A percentile compares a stretch with the other conserved stretches of the same genome.
Conservation (phyloP, 1,140 invertebrate genomes). For the Hesperophylax magnus region DNA sequence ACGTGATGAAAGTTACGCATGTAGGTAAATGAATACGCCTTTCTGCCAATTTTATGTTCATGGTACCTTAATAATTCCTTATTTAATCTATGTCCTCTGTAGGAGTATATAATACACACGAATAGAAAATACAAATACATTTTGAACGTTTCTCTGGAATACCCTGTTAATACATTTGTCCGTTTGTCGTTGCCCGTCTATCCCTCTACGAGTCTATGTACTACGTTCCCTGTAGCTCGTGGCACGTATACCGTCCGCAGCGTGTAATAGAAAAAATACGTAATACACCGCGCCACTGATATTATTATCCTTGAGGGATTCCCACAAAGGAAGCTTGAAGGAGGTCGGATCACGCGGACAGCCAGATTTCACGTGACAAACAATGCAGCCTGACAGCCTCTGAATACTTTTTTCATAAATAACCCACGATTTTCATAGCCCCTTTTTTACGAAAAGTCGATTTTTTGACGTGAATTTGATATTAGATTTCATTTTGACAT, state of each 20-base stretch:
- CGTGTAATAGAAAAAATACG: constrained; percentile 52
- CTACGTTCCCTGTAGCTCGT: constrained; percentile 32
- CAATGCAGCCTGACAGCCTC: constrained; percentile 32
- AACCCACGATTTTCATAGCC: neutral
- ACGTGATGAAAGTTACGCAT: too few species aligned
- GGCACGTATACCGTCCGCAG: neutral
- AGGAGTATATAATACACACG: too few species aligned
- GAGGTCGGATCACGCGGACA: constrained; percentile 23
- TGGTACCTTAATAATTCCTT: too few species aligned
- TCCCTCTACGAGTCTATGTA: neutral
- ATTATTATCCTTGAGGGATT: constrained; percentile 36
- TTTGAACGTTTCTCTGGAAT: neutral
- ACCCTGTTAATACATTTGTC: neutral
- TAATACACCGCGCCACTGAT: constrained; percentile 34
- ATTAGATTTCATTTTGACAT: too few species aligned
- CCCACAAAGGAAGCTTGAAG: constrained; percentile 45
- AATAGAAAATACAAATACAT: too few species aligned
- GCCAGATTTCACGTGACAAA: constrained; percentile 32
- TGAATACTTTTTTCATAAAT: constrained; percentile 7
- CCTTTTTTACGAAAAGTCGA: too few species aligned
- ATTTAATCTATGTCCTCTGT: too few species aligned
- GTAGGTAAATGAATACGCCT: too few species aligned
- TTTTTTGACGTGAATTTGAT: too few species aligned
- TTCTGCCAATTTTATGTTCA: too few species aligned
- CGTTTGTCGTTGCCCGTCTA: constrained; percentile 31